phyloP scores from a whole-genome alignment of 2,113 vertebrate species.

The Leptobrachium leishanense region DNA sequence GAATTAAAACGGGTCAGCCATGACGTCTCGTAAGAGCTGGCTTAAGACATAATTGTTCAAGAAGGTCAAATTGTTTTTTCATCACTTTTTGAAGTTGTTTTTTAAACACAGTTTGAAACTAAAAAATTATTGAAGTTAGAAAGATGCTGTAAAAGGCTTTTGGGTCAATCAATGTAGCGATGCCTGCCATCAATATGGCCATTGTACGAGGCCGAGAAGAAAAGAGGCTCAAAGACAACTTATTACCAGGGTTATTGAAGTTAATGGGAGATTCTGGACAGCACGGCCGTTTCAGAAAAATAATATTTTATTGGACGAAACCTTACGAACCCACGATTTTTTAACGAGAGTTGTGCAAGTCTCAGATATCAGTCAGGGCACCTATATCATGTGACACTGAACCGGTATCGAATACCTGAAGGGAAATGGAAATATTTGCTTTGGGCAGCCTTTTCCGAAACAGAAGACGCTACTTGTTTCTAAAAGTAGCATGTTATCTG shows the following conservation, averaged over 20 bases:
- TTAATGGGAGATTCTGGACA: slow-evolving; percentile 6
- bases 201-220: not conserved
- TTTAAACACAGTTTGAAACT: slow-evolving; percentile 35
- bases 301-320: too few relatives aligned
- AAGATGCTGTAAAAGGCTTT: slow-evolving; percentile 17
- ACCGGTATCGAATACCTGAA: too few relatives aligned
- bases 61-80: slow-evolving; percentile 52
- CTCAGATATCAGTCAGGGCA: too few relatives aligned
- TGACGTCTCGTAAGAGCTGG: slow-evolving; percentile 52
- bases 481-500: too few relatives aligned
- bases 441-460: too few relatives aligned
- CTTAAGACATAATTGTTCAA: slow-evolving; percentile 53
- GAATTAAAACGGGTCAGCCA: slow-evolving; percentile 45
- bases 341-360: too few relatives aligned
- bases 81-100: slow-evolving; percentile 51
- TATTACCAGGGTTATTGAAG: slow-evolving; percentile 25
- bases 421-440: too few relatives aligned
- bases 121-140: slow-evolving; percentile 43
- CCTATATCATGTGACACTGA: too few relatives aligned
- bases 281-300: not conserved
- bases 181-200: slow-evolving; percentile 18
- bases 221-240: slow-evolving; percentile 26
- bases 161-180: slow-evolving; percentile 32
- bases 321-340: too few relatives aligned
- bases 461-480: too few relatives aligned